Evolutionary conservation across 1,140 invertebrate species (phyloP).

Genomic region (Stegodyphus mimosarum): DNA sequence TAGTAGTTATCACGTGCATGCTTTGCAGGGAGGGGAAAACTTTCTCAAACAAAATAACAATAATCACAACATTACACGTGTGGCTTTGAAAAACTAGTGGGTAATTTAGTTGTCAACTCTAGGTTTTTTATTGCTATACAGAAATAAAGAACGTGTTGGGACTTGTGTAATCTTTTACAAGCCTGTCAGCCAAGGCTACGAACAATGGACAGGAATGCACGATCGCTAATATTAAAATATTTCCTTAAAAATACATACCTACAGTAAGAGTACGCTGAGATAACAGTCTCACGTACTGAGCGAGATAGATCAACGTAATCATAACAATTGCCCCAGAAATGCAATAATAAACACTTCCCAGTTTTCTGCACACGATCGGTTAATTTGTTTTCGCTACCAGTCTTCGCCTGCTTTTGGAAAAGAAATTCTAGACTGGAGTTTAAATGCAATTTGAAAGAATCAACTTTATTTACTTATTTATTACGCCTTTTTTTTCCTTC

Average conservation of each 20-base stretch:
- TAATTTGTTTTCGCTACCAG: constrained; percentile 23
- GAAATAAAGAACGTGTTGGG: constrained; percentile 36
- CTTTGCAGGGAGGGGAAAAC: not conserved
- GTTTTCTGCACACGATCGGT: constrained; percentile 25
- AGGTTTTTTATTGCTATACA: constrained; percentile 47
- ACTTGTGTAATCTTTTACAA: constrained; percentile 30
- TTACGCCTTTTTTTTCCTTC: not conserved
- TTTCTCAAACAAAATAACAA: constrained; percentile 52
- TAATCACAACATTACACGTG: constrained; percentile 42
- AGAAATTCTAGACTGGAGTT: not conserved
- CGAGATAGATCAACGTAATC: constrained; percentile 13
- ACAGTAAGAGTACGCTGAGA: no score
- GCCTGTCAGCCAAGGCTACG: constrained; percentile 1
- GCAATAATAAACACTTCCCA: constrained; percentile 38
- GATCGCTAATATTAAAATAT: constrained; percentile 48
- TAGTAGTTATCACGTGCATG: constrained; percentile 13
- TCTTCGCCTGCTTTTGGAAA: not conserved
- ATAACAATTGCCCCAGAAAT: constrained; percentile 28
- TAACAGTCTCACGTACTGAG: no score
- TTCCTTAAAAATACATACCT: constrained; percentile 32
- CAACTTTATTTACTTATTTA: not conserved
- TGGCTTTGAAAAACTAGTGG: constrained; percentile 20
- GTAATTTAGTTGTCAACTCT: constrained; percentile 57
- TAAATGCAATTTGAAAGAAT: constrained; percentile 20
- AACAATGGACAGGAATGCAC: constrained; percentile 43